Evolutionary conservation across 2,888 invertebrate genomes (phyloP), one percentile per base, ranked within the genome.

Genomic region (Neoaliturus tenellus): DNA sequence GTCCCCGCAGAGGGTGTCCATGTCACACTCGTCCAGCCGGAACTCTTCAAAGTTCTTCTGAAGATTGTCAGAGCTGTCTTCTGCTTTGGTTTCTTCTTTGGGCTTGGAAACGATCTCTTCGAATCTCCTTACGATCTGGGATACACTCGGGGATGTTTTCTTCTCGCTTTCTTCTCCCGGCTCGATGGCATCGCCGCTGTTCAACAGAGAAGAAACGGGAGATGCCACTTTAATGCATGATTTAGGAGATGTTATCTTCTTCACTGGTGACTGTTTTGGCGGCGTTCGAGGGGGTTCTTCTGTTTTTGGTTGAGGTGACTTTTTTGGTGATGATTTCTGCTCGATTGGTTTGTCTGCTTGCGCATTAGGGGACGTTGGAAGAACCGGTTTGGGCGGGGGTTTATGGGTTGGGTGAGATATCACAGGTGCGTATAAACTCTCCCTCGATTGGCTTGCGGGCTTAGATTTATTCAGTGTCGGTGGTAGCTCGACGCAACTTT

Each of bases 11-110:
- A 80, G 80, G 25, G 80, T 73, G 39, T 87, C 87, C 85, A 93
- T 93, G 89, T 95, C 95, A 90, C 93, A 93, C 82, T 95, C 95
- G 89, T 95, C 95, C 88, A 96, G 92, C 89, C 95, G 95, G 89
- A 96, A 96, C 89, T 96, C 96, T 89, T 96, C 96, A 89, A 96
- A 96, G 90, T 95, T 95, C 89, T 95, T 95, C 85, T 94, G 93
- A 12, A 84, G 31, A 41, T 71, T 81, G 80, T 83, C 69, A 44
- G 25, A 51, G 14, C 35, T 80, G 14, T 83, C 44, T 28, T 87
- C 10, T 91, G 91, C 91, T 91, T 81, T 44, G n/a, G 80, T 48
- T 83, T 78, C 44, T 71, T 78, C 55, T 44, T 41, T 80, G 62
- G 84, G 84, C 20, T 83, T 81, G 39, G 83, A 83, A 25, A 84